A percentile compares a stretch with the other conserved stretches of the same genome.
These are phyloP conservation scores for Alligator sinensis DNA, from an alignment of 2,113 vertebrate genomes.

Conservation along the genomic window DNA sequence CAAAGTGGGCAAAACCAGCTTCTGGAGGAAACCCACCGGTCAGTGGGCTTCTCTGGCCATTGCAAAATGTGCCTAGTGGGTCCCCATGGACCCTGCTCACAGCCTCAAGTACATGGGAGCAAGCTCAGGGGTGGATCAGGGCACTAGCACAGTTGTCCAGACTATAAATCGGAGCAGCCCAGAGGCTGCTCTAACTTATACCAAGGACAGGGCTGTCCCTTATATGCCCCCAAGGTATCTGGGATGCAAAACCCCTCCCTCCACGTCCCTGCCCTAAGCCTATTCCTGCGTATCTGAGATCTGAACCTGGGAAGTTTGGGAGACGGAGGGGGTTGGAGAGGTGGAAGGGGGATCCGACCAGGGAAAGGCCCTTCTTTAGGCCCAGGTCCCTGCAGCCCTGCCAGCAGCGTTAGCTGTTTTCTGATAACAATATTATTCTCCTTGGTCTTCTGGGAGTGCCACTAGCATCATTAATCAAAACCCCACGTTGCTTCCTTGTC, in stretches of 20 bases:
- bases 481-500: conserved; percentile 71
- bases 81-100: neutral
- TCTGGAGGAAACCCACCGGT: neutral
- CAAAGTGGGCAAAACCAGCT: neutral
- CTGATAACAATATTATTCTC: conserved; percentile 81
- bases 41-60: neutral
- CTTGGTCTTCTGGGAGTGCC: conserved; percentile 81
- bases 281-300: neutral
- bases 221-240: neutral
- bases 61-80: neutral
- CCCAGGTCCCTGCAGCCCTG: conserved; percentile 30
- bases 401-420: conserved; percentile 69
- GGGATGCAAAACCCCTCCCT: neutral
- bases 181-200: neutral
- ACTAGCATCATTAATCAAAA: conserved; percentile 85
- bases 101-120: accelerated
- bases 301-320: neutral
- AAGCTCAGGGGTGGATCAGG: neutral
- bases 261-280: neutral
- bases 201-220: neutral
- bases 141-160: neutral
- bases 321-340: neutral
- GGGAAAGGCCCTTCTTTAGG: neutral
- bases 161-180: conserved; percentile 39
- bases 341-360: neutral